Evolutionary conservation across 1,140 invertebrate genomes (phyloP).

Genomic region (Meloidogyne chitwoodi): DNA sequence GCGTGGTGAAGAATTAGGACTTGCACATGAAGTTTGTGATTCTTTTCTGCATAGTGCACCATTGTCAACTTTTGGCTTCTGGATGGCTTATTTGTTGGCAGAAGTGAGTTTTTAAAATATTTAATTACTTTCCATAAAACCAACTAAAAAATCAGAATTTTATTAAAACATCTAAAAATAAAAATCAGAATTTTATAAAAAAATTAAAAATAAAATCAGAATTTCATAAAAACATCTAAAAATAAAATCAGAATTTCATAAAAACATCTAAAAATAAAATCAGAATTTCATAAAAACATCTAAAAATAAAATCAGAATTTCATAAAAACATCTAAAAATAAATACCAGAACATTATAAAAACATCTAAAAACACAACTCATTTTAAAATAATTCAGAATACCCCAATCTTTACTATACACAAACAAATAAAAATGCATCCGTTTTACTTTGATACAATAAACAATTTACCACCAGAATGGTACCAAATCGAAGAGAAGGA

Average conservation of each 20-base stretch:
- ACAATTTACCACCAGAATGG: background rate
- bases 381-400: background rate
- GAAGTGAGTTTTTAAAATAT: background rate
- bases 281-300: no score
- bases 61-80: conserved; percentile 32
- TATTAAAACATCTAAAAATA: background rate
- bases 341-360: no score
- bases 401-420: background rate
- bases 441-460: background rate
- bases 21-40: conserved; percentile 15
- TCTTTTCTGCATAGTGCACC: conserved; percentile 24
- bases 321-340: no score
- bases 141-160: background rate
- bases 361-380: no score
- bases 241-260: no score
- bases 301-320: no score
- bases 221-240: no score
- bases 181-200: no score
- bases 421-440: background rate
- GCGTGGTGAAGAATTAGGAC: conserved; percentile 25
- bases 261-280: no score
- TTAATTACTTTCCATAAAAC: no score
- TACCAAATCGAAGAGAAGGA: background rate
- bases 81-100: conserved; percentile 27
- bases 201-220: no score